Evolutionary conservation across 2,113 vertebrate species (phyloP), one percentile per base, ranked within the genome.

Genomic region (Thunnus maccoyii): DNA sequence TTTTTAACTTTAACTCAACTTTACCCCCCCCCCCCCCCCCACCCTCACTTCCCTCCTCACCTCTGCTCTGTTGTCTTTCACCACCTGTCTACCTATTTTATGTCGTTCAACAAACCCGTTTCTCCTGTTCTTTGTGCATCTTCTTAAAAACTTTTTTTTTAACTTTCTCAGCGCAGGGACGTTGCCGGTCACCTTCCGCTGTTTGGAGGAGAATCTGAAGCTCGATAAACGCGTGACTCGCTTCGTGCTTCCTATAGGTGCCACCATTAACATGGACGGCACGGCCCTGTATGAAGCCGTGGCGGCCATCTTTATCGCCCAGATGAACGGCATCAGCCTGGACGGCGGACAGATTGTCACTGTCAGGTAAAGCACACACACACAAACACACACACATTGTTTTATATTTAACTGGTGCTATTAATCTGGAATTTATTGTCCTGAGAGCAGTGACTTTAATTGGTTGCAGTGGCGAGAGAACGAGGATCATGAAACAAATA

Each of bases 221-320:
- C 90, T 97, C 3, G 96, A 96, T 30, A 96, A 96, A 47, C 93
- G 96, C 0, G 96, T 97, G 85, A 97, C 96, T 1, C 95, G 96
- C 10, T 96, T 96, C 20, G 96, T 97, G 80, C 88, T 97, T 81
- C 96, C 96, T 50, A 96, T 97, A 3, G 96, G 96, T 0, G 96
- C 96, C 80, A 96, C 96, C 78, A 96, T 97, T 56, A 97, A 97
- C 82, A 97, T 97, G 96, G 96, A 97, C 32, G 96, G 96, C 74
- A 97, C 96, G 0, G 96, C 96, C 0, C 93, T 97, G 32, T 97
- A 97, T 10, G 96, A 97, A 86, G 96, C 96, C 0, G 96, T 97
- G 91, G 96, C 96, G 0, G 96, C 96, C 92, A 96, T 97, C 88
- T 97, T 97, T 52, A 96, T 96, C 3, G 96, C 96, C 41, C 96